Evolutionary conservation across 1,140 invertebrate species (phyloP), one percentile per base, ranked within the genome.

Genomic region (Drosophila kepulauana): DNA sequence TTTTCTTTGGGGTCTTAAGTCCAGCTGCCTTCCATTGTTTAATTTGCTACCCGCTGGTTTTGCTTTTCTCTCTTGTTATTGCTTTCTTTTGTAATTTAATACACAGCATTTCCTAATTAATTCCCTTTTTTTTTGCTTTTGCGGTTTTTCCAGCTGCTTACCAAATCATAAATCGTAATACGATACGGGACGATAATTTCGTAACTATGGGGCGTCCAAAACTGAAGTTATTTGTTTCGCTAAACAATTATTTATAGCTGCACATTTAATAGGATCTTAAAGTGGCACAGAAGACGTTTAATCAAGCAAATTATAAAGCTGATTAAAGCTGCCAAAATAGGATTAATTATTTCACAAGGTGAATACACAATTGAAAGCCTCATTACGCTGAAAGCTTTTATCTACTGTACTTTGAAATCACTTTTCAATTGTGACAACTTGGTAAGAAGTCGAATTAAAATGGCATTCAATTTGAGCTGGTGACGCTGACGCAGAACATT

Each of bases 91-190:
- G 58, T 80, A 77, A 89, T 76, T 79, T 85, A 89, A 89, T 89
- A 81, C 81, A 69, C 25, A 10, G 57, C 70, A 68, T 64, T 85
- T 70, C 85, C 68, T 88, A 87, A 87, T 87, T 88, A 88, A 87
- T 88, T 88, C 77, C 67, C 76, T 66, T 67, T 88, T 84, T 65
- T 80, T 62, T 67, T 74, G 64, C 58, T 59, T 67, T 30, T 67
- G 75, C 30, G 77, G 77, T 73, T 71, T 25, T 67, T 77, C 38
- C 38, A 49, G 64, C 54, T 66, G 66, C 66, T 58, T 30, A 30
- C 35, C 15, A 54, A 70, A 63, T 75, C 65, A 79, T 81, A 81
- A 87, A 77, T 79, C 63, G 82, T 75, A 66, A 85, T 79, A 54
- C 38, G 76, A 86, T 76, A 76, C 61, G 63, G 35, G 61, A 35